Percentiles rank a stretch among this genome's conserved stretches.
Conservation (phyloP, 1,140 invertebrate species). For the Sycophaga agraensis region DNA sequence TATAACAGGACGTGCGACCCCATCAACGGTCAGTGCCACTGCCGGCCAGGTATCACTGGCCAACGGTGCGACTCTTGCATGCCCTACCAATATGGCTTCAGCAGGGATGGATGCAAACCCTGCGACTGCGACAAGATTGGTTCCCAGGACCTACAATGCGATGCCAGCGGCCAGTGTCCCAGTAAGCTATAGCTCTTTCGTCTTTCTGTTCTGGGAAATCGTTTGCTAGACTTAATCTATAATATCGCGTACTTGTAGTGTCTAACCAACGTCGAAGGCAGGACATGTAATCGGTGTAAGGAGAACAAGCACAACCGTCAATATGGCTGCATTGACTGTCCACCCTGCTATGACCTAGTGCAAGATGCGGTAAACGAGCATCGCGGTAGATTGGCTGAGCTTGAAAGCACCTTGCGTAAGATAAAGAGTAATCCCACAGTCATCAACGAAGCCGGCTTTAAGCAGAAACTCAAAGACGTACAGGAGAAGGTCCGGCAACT, state of each 20-base stretch:
- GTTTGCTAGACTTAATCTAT: too few relatives aligned
- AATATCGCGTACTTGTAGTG: too few relatives aligned
- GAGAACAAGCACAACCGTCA: conserved; percentile 89
- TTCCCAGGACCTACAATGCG: conserved; percentile 81
- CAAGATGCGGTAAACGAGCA: conserved; percentile 85
- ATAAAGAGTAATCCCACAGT: conserved; percentile 76
- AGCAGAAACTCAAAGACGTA: conserved; percentile 72
- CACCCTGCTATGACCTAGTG: conserved; percentile 90
- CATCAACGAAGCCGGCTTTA: conserved; percentile 82
- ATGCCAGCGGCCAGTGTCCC: conserved; percentile 82
- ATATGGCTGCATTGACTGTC: conserved; percentile 85
- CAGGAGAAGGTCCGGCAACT: conserved; percentile 71
- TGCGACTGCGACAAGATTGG: conserved; percentile 90
- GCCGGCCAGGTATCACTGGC: conserved; percentile 83
- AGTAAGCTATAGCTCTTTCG: too few relatives aligned
- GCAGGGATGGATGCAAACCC: conserved; percentile 76
- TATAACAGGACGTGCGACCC: conserved; percentile 80
- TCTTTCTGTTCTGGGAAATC: too few relatives aligned
- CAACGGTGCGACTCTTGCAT: conserved; percentile 82
- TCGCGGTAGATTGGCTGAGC: conserved; percentile 70
- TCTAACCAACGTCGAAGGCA: conserved; percentile 86
- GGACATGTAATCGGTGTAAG: conserved; percentile 88
- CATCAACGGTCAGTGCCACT: conserved; percentile 81
- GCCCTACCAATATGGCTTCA: conserved; percentile 87
- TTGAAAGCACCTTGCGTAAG: conserved; percentile 69